phyloP scores from a whole-genome alignment of 2,797 vertebrate genomes.

The Botia almorhae region DNA sequence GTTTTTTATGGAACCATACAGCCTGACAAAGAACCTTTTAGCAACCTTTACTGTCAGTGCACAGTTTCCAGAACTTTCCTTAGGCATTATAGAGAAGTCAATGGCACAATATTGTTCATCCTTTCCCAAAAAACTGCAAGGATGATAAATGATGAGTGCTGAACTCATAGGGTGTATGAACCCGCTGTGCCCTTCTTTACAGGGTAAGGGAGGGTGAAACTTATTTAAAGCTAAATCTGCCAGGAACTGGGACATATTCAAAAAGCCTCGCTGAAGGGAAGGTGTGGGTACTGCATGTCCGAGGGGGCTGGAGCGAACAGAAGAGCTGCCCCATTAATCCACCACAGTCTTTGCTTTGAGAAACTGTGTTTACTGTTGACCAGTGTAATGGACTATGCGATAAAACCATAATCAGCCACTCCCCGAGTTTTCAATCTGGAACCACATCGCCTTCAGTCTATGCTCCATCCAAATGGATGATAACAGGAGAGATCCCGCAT shows the following conservation, averaged over 20 bases:
- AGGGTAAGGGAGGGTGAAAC: constrained; percentile 62
- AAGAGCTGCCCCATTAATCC: constrained; percentile 62
- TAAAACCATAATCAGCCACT: constrained; percentile 69
- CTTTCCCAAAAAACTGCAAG: constrained; percentile 54
- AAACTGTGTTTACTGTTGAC: constrained; percentile 67
- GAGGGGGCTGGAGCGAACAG: constrained; percentile 48
- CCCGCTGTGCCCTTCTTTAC: constrained; percentile 52
- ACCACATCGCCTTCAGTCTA: constrained; percentile 61
- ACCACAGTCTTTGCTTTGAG: constrained; percentile 59
- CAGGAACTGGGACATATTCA: constrained; percentile 72
- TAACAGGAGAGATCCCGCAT: constrained; percentile 71
- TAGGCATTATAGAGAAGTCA: constrained; percentile 25
- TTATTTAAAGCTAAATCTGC: constrained; percentile 77
- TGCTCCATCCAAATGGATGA: constrained; percentile 61
- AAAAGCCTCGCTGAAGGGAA: constrained; percentile 61
- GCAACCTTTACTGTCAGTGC: no score
- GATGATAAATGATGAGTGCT: constrained; percentile 67
- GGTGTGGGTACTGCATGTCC: constrained; percentile 23
- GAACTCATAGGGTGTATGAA: constrained; percentile 51
- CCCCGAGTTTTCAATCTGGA: constrained; percentile 66
- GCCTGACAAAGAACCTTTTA: no score
- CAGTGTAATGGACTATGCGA: constrained; percentile 70
- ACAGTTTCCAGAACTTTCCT: constrained; percentile 10
- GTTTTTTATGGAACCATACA: no score
- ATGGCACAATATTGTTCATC: constrained; percentile 44